These are phyloP conservation scores for Thymallus thymallus DNA, from an alignment of 2,113 vertebrate species.

Conservation along the genomic window DNA sequence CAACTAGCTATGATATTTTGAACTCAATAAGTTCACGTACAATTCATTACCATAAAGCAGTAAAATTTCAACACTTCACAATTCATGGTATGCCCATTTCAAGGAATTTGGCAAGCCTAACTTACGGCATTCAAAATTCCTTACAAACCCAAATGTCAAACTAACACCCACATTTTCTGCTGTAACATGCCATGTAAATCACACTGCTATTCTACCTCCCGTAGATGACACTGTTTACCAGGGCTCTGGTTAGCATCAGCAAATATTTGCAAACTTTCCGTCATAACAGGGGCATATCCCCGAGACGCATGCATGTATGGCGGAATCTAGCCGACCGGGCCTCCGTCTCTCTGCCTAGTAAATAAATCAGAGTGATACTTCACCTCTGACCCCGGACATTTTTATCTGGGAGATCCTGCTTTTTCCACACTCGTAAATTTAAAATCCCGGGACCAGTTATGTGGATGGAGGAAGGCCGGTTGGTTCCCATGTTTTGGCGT, in stretches of 20 bases:
- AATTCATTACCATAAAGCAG: background rate
- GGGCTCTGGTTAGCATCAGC: conserved; percentile 76
- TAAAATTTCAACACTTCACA: conserved; percentile 8
- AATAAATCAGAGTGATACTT: conserved; percentile 76
- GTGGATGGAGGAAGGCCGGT: background rate
- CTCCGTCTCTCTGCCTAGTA: conserved; percentile 36
- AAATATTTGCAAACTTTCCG: conserved; percentile 80
- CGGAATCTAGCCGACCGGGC: conserved; percentile 58
- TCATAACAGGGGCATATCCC: conserved; percentile 76
- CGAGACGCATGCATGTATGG: conserved; percentile 54
- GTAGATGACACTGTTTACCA: conserved; percentile 73
- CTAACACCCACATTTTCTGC: conserved; percentile 59
- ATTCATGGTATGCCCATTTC: conserved; percentile 26
- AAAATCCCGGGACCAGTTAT: background rate
- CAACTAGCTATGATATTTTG: background rate
- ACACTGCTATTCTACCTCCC: conserved; percentile 39
- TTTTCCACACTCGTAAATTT: conserved; percentile 72
- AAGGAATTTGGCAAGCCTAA: conserved; percentile 64
- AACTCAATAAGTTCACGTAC: background rate
- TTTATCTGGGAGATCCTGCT: conserved; percentile 71
- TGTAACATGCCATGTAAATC: conserved; percentile 65
- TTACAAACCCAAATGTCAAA: conserved; percentile 1
- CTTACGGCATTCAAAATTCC: conserved; percentile 35
- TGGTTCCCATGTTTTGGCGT: background rate
- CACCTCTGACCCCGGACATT: conserved; percentile 60